A percentile compares a stretch with the other conserved stretches of the same genome.
phyloP scores from a whole-genome alignment of 2,888 invertebrate species.

The Mimumesa dahlbomi region DNA sequence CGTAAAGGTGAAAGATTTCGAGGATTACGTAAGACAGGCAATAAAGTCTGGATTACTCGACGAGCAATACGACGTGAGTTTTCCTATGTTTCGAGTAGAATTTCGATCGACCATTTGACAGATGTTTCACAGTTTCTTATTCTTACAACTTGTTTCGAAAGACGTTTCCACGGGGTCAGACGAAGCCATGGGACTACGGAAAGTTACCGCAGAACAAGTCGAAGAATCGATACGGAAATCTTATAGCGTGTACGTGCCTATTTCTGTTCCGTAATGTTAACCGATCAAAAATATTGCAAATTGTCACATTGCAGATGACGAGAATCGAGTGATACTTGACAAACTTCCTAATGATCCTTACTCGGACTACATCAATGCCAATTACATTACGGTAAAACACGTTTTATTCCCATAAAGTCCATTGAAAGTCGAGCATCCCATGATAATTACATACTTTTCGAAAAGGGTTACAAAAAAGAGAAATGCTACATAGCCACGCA shows the following conservation, averaged over 20 bases:
- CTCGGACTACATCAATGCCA: slow-evolving; percentile 82
- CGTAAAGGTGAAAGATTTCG: slow-evolving; percentile 75
- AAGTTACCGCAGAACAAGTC: slow-evolving; percentile 77
- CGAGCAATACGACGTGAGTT: slow-evolving; percentile 74
- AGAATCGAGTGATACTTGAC: slow-evolving; percentile 80
- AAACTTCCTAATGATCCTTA: slow-evolving; percentile 76
- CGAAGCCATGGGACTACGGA: slow-evolving; percentile 78
- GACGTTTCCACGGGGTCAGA: slow-evolving; percentile 79
- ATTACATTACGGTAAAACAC: slow-evolving; percentile 80
- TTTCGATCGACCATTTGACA: not conserved
- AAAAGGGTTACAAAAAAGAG: slow-evolving; percentile 63
- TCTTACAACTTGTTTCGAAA: slow-evolving; percentile 44
- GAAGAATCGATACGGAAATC: slow-evolving; percentile 81
- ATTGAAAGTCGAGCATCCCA: not conserved
- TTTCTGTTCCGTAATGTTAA: not conserved
- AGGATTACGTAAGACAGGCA: slow-evolving; percentile 76
- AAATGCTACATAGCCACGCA: slow-evolving; percentile 78
- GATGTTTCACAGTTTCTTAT: not conserved
- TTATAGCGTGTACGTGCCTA: slow-evolving; percentile 80
- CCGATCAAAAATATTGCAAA: not conserved
- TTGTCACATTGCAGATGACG: slow-evolving; percentile 78
- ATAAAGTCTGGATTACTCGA: slow-evolving; percentile 73
- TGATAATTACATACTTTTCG: not conserved
- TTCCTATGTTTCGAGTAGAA: not conserved
- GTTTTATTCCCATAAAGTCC: not conserved